Percentiles rank a stretch among this genome's conserved stretches.
Conservation (phyloP, 2,113 vertebrate genomes). For the Crocuta crocuta region DNA sequence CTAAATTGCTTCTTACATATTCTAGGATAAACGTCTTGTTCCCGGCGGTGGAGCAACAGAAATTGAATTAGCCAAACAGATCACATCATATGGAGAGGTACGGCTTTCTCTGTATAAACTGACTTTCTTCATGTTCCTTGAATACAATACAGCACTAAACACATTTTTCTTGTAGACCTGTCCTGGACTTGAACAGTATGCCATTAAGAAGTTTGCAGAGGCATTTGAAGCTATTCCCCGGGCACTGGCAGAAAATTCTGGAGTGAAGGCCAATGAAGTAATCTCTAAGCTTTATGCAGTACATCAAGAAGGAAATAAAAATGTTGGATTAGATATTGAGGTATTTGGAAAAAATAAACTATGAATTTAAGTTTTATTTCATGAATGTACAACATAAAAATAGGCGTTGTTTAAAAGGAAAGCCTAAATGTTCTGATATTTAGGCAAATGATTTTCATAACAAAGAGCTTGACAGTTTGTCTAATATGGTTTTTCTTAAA, state of each 20-base stretch:
- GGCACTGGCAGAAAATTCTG: constrained; percentile 96
- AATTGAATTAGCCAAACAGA: constrained; percentile 96
- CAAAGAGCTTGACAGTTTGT: neutral
- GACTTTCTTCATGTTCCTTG: neutral
- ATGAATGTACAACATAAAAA: neutral
- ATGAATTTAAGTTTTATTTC: constrained; percentile 6
- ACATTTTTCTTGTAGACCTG: constrained; percentile 89
- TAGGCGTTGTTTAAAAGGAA: neutral
- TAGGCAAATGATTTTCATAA: neutral
- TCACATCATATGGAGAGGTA: constrained; percentile 96
- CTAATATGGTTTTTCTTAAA: neutral
- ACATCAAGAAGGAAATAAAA: constrained; percentile 97
- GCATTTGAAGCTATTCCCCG: constrained; percentile 96
- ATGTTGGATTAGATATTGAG: constrained; percentile 97
- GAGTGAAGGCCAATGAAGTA: constrained; percentile 95
- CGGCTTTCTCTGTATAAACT: neutral
- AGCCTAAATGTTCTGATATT: neutral
- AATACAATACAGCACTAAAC: neutral
- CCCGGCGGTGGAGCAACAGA: constrained; percentile 98
- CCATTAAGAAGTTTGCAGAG: constrained; percentile 98
- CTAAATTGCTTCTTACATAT: neutral
- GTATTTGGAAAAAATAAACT: constrained; percentile 81
- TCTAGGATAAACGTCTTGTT: constrained; percentile 93
- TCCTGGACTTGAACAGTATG: constrained; percentile 97
- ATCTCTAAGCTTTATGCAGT: constrained; percentile 96